These are phyloP conservation scores for Rotaria magnacalcarata DNA, from an alignment of 2,888 invertebrate genomes.

Conservation along the genomic window DNA sequence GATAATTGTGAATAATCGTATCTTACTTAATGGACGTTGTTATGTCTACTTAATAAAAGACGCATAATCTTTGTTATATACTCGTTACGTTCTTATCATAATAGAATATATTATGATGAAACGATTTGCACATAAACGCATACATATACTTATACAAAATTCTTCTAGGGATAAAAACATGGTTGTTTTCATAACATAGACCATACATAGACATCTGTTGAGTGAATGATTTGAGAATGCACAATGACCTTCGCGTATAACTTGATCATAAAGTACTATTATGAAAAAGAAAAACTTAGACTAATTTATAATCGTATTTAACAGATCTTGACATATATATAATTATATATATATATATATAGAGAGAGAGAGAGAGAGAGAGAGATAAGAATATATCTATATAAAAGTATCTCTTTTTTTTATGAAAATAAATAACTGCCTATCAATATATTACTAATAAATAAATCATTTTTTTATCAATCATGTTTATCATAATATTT, in stretches of 20 bases:
- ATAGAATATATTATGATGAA: neutral
- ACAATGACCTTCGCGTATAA: neutral
- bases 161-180: neutral
- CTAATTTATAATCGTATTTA: neutral
- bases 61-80: neutral
- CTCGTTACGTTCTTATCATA: neutral
- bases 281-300: too few relatives aligned
- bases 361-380: too few relatives aligned
- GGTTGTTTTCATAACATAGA: neutral
- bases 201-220: neutral
- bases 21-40: neutral
- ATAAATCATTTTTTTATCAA: neutral
- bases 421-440: neutral
- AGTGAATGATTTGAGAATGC: neutral
- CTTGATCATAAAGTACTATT: neutral
- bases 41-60: neutral
- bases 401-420: neutral
- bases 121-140: neutral
- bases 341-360: too few relatives aligned
- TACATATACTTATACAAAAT: neutral
- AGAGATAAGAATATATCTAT: neutral
- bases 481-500: neutral
- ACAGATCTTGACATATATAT: neutral
- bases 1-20: neutral
- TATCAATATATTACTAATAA: neutral